Conservation (phyloP, 2,888 invertebrate species). For the Syritta pipiens region DNA sequence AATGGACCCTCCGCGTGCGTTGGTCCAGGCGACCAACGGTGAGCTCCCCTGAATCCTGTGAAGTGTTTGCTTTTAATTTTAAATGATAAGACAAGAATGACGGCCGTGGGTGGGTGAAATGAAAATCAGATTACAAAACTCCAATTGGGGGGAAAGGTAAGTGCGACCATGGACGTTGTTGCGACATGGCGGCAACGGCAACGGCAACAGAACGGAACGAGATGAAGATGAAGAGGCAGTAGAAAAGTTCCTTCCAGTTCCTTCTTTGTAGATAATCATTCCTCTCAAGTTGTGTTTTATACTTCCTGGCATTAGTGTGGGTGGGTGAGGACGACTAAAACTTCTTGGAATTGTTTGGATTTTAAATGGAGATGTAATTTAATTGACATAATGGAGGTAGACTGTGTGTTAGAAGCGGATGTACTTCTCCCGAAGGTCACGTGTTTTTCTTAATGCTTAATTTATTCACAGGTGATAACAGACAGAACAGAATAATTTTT, state of each 20-base stretch:
- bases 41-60: slow-evolving; percentile 13
- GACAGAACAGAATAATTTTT: too few species aligned
- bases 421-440: slow-evolving; percentile 29
- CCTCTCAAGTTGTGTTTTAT: slow-evolving; percentile 42
- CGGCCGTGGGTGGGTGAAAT: slow-evolving; percentile 1
- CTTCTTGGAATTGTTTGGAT: slow-evolving; percentile 60
- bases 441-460: slow-evolving; percentile 37
- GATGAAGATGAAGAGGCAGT: neutral
- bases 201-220: slow-evolving; percentile 46
- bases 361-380: slow-evolving; percentile 67
- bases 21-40: neutral
- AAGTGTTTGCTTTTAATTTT: slow-evolving; percentile 67
- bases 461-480: slow-evolving; percentile 61
- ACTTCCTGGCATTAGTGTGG: slow-evolving; percentile 25
- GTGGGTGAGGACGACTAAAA: slow-evolving; percentile 49
- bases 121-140: slow-evolving; percentile 54
- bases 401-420: slow-evolving; percentile 35
- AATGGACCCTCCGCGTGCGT: too few species aligned
- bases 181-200: too few species aligned
- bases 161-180: slow-evolving; percentile 13
- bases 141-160: neutral
- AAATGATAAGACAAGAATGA: slow-evolving; percentile 51
- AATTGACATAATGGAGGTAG: slow-evolving; percentile 54
- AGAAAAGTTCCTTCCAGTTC: slow-evolving; percentile 32
- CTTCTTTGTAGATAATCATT: slow-evolving; percentile 57